phyloP scores from a whole-genome alignment of 2,797 vertebrate species.

The Amazona ochrocephala region DNA sequence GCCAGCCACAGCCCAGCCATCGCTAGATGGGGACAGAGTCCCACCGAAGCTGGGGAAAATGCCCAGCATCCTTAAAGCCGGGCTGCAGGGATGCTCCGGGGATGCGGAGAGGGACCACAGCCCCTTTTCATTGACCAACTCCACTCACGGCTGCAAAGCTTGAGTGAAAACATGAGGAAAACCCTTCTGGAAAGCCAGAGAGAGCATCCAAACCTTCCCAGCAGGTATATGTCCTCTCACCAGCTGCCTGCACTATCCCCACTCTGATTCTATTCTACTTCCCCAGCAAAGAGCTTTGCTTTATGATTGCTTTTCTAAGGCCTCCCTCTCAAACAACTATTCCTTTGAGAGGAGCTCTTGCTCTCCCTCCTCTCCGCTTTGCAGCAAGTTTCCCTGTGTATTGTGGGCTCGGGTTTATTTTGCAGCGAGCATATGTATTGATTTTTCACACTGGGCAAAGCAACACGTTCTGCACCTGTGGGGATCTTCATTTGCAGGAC shows the following conservation, averaged over 20 bases:
- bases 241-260: neutral
- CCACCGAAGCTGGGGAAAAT: fast-evolving
- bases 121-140: fast-evolving
- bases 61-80: neutral
- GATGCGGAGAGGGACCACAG: fast-evolving
- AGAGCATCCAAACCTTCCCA: fast-evolving
- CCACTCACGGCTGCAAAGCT: fast-evolving
- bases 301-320: neutral
- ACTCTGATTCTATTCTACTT: neutral
- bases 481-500: constrained; percentile 14
- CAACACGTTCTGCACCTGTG: neutral
- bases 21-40: constrained; percentile 64
- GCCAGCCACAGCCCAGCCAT: neutral
- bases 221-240: fast-evolving
- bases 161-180: fast-evolving
- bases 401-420: neutral
- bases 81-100: neutral
- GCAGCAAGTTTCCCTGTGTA: neutral
- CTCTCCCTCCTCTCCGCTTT: neutral
- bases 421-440: neutral
- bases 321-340: neutral
- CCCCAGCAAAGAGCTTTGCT: neutral
- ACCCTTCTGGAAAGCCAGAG: neutral
- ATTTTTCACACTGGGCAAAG: constrained; percentile 30
- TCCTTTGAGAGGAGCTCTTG: constrained; percentile 46